A percentile compares a stretch with the other conserved stretches of the same genome.
These are phyloP conservation scores for Rallus limicola DNA, from an alignment of 2,113 vertebrate species.

Conservation along the genomic window DNA sequence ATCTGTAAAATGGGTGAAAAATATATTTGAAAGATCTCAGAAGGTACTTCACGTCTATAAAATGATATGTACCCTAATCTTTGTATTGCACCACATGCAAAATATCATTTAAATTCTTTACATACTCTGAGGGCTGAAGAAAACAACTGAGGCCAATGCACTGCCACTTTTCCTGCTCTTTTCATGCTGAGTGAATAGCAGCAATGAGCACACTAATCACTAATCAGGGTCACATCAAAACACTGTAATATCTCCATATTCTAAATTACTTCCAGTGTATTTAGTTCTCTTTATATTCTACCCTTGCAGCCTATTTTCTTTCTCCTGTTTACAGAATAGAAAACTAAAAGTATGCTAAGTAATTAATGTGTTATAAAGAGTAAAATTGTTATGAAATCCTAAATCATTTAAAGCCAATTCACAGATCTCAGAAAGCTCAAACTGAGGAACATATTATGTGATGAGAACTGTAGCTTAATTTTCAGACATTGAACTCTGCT, in stretches of 20 bases:
- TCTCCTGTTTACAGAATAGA: neutral
- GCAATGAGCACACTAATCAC: neutral
- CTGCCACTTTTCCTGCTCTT: neutral
- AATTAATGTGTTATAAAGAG: neutral
- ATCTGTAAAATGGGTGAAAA: neutral
- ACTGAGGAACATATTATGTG: neutral
- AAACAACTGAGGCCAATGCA: neutral
- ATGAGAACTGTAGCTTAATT: neutral
- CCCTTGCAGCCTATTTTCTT: neutral
- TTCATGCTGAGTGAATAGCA: neutral
- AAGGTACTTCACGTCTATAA: neutral
- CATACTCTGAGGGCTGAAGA: neutral
- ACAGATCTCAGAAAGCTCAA: neutral
- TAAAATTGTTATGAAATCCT: neutral
- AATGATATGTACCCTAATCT: neutral
- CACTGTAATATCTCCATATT: neutral
- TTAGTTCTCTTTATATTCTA: neutral
- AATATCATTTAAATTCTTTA: neutral
- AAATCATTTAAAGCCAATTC: neutral
- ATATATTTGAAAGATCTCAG: neutral
- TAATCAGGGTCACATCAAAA: neutral
- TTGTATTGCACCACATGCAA: neutral
- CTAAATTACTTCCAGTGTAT: neutral
- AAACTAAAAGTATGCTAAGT: neutral
- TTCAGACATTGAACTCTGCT: neutral